Base-by-base conservation (phyloP, 2,888 invertebrate species). In the Cryptophagus acutangulus region DNA sequence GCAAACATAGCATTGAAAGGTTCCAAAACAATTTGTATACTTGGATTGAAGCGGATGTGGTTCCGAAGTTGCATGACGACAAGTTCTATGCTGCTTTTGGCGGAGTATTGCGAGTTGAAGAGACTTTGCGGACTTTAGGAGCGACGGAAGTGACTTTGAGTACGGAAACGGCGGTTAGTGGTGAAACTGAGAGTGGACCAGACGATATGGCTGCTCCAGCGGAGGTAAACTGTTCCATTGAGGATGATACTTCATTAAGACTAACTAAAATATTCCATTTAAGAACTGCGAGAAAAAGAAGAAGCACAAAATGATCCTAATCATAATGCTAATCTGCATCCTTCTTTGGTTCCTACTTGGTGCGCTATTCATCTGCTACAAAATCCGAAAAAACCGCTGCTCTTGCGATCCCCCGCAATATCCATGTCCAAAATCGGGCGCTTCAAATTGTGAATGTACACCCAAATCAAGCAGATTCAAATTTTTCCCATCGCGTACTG, bases 31-130 rank as follows among this genome's bases (percentile, higher is more conserved):
- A 71, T 41, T 72, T 80, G 26, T 74, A 73, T 46, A 49, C 62
- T 1, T 82, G 81, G 79, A 63, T 82, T 1, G 54, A 62, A 13
- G 56, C 59, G 57, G 71, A 70, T 50, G 69, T 70, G 12, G 17
- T 61, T 1, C 58, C 62, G 1, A 79, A 76, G 56, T 67, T 82
- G 12, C 70, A 70, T 34, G 80, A 82, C 51, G 77, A 79, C 4
- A 71, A 73, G 41, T 72, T 81, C 51, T 82, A 82, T 53, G 67
- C 77, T 2, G 78, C 68, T 9, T 70, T 69, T 43, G 70, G 69
- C 1, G 68, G 68, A 0, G 58, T 69, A 16, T 46, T 66, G 24
- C 49, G 69, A 42, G 63, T 74, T 12, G 58, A 68, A 17, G 63
- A 66, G 29, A 69, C 70, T 1, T 53, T 74, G 38, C 6, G 33